A percentile compares a stretch with the other conserved stretches of the same genome.
These are phyloP conservation scores for Danaus chrysippus DNA, from an alignment of 2,888 invertebrate species.

Conservation along the genomic window DNA sequence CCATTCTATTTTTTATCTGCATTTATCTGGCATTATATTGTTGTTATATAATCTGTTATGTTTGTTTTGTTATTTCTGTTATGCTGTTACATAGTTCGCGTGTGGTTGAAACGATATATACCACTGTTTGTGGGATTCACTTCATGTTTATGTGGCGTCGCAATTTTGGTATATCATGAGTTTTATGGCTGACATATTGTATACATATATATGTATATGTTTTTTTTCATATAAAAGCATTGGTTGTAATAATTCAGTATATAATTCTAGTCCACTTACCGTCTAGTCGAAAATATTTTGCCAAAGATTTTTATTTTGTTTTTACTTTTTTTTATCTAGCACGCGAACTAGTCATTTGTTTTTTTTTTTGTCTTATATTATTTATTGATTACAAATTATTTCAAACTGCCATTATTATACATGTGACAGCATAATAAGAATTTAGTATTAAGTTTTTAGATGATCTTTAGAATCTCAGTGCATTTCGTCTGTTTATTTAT, in stretches of 20 bases:
- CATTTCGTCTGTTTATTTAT: constrained; percentile 38
- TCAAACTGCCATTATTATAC: constrained; percentile 15
- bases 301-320: constrained; percentile 52
- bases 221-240: too few species aligned
- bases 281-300: constrained; percentile 36
- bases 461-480: constrained; percentile 63
- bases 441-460: constrained; percentile 46
- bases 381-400: constrained; percentile 19
- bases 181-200: constrained; percentile 52
- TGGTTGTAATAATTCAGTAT: neutral
- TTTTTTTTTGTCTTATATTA: constrained; percentile 32
- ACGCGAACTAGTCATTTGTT: constrained; percentile 65
- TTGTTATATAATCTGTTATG: constrained; percentile 34
- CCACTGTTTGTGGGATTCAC: constrained; percentile 93
- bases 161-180: constrained; percentile 71
- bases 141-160: constrained; percentile 91
- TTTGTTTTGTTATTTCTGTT: constrained; percentile 39
- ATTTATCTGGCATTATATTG: constrained; percentile 44
- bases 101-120: constrained; percentile 81
- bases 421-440: constrained; percentile 50
- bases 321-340: constrained; percentile 36
- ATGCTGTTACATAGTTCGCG: constrained; percentile 64
- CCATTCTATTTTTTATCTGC: constrained; percentile 51
- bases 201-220: neutral
- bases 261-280: constrained; percentile 47